These are phyloP conservation scores for Lottia scabra DNA, from an alignment of 2,888 invertebrate genomes.

Conservation along the genomic window DNA sequence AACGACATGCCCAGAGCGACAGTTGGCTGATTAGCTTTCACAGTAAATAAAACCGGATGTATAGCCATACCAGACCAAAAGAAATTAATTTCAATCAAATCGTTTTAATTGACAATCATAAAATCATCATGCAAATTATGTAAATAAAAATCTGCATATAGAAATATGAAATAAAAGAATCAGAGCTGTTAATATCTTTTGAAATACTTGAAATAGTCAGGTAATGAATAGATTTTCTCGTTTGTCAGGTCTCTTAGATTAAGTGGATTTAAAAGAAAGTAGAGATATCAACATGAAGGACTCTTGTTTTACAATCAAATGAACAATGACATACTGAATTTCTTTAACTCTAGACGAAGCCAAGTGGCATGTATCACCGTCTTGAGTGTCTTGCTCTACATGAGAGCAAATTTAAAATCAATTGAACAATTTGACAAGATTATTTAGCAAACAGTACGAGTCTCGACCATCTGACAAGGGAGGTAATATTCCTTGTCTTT, in stretches of 20 bases:
- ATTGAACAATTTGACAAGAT: conserved; percentile 1
- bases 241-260: not conserved
- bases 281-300: not conserved
- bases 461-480: conserved; percentile 1
- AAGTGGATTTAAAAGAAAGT: not conserved
- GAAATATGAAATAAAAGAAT: not conserved
- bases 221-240: not conserved
- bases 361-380: conserved; percentile 1
- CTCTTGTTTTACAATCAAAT: too few species aligned
- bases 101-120: not conserved
- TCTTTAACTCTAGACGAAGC: not conserved
- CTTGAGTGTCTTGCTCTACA: not conserved
- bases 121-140: conserved; percentile 1
- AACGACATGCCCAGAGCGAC: not conserved
- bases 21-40: not conserved
- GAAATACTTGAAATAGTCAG: not conserved
- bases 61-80: not conserved
- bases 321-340: too few species aligned
- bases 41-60: not conserved
- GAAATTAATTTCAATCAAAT: not conserved
- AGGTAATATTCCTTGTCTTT: not conserved
- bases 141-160: not conserved
- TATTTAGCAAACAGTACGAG: not conserved
- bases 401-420: conserved; percentile 4
- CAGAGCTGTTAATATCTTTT: not conserved